phyloP scores from a whole-genome alignment of 2,888 invertebrate genomes.

The Harpalus rubripes region DNA sequence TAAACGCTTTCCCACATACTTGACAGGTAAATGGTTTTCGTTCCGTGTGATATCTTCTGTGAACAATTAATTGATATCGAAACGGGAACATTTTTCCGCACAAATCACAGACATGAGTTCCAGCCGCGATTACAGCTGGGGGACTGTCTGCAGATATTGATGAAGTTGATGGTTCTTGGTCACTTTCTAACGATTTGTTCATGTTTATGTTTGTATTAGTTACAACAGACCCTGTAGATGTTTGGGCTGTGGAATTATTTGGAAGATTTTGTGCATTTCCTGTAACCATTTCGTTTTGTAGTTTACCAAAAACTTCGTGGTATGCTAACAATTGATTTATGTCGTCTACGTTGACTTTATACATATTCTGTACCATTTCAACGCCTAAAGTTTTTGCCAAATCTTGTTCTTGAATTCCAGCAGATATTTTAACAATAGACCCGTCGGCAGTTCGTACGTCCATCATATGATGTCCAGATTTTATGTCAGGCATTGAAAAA shows the following conservation, averaged over 20 bases:
- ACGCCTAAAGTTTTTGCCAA: conserved; percentile 81
- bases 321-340: conserved; percentile 91
- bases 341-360: conserved; percentile 89
- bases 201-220: conserved; percentile 68
- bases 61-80: conserved; percentile 92
- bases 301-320: conserved; percentile 90
- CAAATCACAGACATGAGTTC: conserved; percentile 89
- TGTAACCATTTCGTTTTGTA: conserved; percentile 79
- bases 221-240: conserved; percentile 1
- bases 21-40: conserved; percentile 89
- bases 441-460: conserved; percentile 85
- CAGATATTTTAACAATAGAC: conserved; percentile 86
- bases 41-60: conserved; percentile 91
- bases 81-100: conserved; percentile 93
- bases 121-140: conserved; percentile 81
- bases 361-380: conserved; percentile 90
- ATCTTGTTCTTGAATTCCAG: conserved; percentile 82
- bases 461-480: conserved; percentile 79
- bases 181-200: conserved; percentile 78
- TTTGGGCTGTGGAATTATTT: conserved; percentile 56
- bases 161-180: conserved; percentile 80
- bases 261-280: not conserved
- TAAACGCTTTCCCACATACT: conserved; percentile 91
- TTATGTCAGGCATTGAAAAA: conserved; percentile 78
- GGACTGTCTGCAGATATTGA: conserved; percentile 81